A percentile compares a stretch with the other conserved stretches of the same genome.
phyloP scores from a whole-genome alignment of 2,113 vertebrate genomes.

The Podarcis muralis region DNA sequence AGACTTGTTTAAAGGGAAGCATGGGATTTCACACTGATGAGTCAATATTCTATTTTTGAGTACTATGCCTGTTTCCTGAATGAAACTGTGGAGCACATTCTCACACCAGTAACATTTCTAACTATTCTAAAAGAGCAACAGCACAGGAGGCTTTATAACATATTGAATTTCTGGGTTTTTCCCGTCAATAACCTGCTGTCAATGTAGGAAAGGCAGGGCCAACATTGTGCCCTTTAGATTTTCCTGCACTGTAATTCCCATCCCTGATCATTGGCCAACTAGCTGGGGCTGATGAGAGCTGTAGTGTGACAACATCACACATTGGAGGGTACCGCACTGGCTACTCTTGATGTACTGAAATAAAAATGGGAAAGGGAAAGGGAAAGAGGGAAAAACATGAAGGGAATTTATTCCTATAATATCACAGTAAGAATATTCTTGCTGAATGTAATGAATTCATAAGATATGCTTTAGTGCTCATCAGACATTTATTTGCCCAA shows the following conservation, averaged over 20 bases:
- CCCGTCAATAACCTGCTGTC: conserved; percentile 20
- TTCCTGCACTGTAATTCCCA: too few species aligned
- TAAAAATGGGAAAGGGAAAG: background rate
- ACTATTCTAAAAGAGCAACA: conserved; percentile 69
- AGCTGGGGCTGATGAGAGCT: too few species aligned
- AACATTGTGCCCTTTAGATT: too few species aligned
- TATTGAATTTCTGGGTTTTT: conserved; percentile 37
- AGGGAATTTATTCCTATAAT: conserved; percentile 66
- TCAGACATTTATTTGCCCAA: conserved; percentile 31
- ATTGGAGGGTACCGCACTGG: too few species aligned
- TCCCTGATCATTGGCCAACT: too few species aligned
- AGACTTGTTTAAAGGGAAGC: background rate
- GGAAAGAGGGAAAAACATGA: conserved; percentile 29
- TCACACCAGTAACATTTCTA: conserved; percentile 70
- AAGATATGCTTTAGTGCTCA: background rate
- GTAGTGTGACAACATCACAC: too few species aligned
- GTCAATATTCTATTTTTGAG: conserved; percentile 68
- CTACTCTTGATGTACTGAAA: conserved; percentile 11
- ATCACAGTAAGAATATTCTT: conserved; percentile 42
- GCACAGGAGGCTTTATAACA: conserved; percentile 63
- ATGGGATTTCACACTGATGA: conserved; percentile 62
- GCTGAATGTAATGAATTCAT: background rate
- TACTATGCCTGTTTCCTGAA: conserved; percentile 61
- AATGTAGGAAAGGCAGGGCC: too few species aligned
- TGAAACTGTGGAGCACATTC: conserved; percentile 58